Conservation (phyloP, 64 coral and sea anemone species). For the Orbicella faveolata region DNA sequence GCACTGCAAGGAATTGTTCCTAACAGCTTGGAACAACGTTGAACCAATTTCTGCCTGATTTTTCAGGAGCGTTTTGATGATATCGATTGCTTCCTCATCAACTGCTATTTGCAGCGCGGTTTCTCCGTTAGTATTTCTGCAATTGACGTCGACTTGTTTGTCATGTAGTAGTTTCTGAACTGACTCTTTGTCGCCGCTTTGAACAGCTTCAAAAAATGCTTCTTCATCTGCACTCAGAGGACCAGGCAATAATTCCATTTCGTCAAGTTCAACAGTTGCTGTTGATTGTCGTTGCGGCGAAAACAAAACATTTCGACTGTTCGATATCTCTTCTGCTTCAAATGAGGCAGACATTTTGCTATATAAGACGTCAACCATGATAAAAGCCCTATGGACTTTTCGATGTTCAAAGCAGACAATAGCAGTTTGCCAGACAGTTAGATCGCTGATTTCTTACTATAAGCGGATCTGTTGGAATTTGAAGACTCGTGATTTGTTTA, state of each 20-base stretch:
- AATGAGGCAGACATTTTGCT: neutral
- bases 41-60: slow-evolving; percentile 50
- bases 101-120: slow-evolving; percentile 69
- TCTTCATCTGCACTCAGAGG: slow-evolving; percentile 38
- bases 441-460: too few species aligned
- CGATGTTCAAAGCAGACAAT: neutral
- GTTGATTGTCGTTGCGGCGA: neutral
- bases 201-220: slow-evolving; percentile 63
- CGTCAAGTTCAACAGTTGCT: neutral
- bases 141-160: slow-evolving; percentile 51
- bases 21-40: slow-evolving; percentile 71
- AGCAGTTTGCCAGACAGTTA: too few species aligned
- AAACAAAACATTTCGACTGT: neutral
- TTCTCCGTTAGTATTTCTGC: slow-evolving; percentile 54
- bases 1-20: slow-evolving; percentile 66
- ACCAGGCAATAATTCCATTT: neutral
- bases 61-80: slow-evolving; percentile 49
- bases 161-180: slow-evolving; percentile 37
- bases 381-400: neutral
- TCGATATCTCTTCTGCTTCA: neutral
- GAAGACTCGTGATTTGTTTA: too few species aligned
- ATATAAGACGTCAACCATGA: neutral
- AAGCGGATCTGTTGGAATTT: too few species aligned
- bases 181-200: slow-evolving; percentile 21
- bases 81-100: slow-evolving; percentile 35